Conservation (phyloP, 2,113 vertebrate genomes). For the Mellivora capensis region DNA sequence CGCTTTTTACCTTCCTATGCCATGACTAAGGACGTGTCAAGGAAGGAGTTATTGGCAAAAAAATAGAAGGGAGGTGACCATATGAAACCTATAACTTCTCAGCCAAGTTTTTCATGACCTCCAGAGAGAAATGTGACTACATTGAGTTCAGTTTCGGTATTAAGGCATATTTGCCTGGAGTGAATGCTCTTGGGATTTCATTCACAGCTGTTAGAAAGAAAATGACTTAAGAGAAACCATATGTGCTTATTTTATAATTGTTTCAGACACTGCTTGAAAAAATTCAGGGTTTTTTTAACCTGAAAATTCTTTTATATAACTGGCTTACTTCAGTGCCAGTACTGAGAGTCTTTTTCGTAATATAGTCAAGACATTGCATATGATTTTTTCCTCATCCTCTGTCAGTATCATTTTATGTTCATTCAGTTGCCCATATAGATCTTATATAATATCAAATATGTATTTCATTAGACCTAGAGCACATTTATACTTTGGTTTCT, state of each 20-base stretch:
- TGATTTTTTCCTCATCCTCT: neutral
- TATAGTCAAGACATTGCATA: neutral
- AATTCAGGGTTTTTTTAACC: neutral
- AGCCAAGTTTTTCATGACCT: neutral
- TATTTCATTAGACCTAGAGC: neutral
- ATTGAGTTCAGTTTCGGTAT: conserved; percentile 14
- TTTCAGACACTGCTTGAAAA: conserved; percentile 40
- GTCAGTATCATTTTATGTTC: neutral
- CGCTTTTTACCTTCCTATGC: neutral
- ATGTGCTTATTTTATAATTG: conserved; percentile 61
- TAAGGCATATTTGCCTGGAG: conserved; percentile 34
- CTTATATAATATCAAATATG: neutral
- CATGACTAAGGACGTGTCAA: neutral
- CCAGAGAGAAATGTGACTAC: neutral
- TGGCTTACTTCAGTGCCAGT: neutral
- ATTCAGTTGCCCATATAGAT: neutral
- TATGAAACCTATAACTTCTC: neutral
- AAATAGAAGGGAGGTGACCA: neutral
- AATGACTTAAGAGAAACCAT: conserved; percentile 60
- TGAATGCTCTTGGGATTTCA: conserved; percentile 53
- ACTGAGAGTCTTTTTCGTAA: neutral
- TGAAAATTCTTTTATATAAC: conserved; percentile 51
- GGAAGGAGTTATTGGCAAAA: neutral
- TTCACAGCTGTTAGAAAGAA: conserved; percentile 49
- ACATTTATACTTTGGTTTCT: neutral